phyloP scores from a whole-genome alignment of 2,888 invertebrate species.

The Oithona nana region DNA sequence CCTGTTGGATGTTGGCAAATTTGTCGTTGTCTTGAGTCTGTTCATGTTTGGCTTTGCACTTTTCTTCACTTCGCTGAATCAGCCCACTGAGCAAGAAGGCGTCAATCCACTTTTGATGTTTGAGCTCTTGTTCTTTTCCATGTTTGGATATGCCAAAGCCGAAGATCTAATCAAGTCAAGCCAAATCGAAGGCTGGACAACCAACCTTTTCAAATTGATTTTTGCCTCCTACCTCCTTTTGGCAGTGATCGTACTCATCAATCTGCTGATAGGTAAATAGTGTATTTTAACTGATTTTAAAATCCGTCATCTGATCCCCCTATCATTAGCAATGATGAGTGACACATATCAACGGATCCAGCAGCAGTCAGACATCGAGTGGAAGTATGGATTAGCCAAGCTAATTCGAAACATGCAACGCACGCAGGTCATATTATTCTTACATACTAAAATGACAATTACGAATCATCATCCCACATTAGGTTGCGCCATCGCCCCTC shows the following conservation, averaged over 20 bases:
- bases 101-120: neutral
- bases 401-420: constrained; percentile 94
- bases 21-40: constrained; percentile 8
- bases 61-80: neutral
- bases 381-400: constrained; percentile 98
- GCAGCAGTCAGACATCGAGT: constrained; percentile 38
- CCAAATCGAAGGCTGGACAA: neutral
- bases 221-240: constrained; percentile 96
- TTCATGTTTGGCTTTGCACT: constrained; percentile 2
- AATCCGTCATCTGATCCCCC: too few relatives aligned
- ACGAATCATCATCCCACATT: neutral
- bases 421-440: too few relatives aligned
- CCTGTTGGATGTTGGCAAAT: constrained; percentile 12
- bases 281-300: too few relatives aligned
- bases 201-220: constrained; percentile 36
- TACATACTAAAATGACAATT: too few relatives aligned
- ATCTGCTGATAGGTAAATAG: constrained; percentile 96
- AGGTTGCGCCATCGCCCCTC: constrained; percentile 71
- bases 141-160: neutral
- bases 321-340: constrained; percentile 99
- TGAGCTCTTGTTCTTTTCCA: constrained; percentile 2
- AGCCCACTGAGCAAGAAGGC: neutral
- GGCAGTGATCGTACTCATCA: constrained; percentile 90
- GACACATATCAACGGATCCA: constrained; percentile 93
- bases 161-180: neutral